Percentiles rank a stretch among this genome's conserved stretches.
Evolutionary conservation across 2,797 vertebrate genomes (phyloP).

Genomic region (Ceryle rudis): DNA sequence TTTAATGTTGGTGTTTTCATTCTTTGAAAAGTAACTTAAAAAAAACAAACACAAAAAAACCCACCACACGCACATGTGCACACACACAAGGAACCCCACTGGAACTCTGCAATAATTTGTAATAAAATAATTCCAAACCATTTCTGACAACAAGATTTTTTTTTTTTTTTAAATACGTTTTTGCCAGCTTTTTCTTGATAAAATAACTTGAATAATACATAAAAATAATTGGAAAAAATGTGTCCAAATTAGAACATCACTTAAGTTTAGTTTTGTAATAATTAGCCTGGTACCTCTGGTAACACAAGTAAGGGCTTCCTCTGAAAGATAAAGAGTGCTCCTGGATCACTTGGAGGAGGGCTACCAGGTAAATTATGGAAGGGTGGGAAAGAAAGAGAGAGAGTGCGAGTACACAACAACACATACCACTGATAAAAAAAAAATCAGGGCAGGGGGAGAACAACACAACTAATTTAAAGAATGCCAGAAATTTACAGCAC

Average conservation of each 20-base stretch:
- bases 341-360: neutral
- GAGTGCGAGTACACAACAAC: neutral
- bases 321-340: neutral
- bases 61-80: neutral
- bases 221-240: neutral
- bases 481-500: neutral
- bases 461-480: neutral
- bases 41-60: neutral
- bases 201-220: neutral
- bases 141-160: neutral
- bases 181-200: neutral
- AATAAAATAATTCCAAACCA: neutral
- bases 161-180: neutral
- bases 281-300: neutral
- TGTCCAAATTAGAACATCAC: neutral
- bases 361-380: neutral
- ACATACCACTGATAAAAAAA: neutral
- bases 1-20: neutral
- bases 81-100: neutral
- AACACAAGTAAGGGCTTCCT: neutral
- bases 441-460: neutral
- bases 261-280: neutral
- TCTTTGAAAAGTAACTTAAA: neutral
- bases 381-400: neutral
- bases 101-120: neutral